These are phyloP conservation scores for Brassicogethes aeneus DNA, from an alignment of 2,888 invertebrate species.

Conservation along the genomic window DNA sequence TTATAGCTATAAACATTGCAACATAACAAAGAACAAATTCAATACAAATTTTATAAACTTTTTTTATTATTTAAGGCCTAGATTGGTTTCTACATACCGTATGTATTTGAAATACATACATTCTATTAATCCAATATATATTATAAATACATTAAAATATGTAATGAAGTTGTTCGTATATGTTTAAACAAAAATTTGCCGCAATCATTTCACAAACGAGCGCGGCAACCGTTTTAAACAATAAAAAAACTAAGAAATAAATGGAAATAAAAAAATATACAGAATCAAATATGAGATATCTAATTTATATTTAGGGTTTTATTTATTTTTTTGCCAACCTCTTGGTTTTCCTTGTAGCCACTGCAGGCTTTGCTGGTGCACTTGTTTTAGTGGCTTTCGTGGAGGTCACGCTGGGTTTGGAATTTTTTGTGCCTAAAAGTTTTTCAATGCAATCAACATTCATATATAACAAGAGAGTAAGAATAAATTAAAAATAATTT, in stretches of 20 bases:
- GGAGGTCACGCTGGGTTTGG: conserved; percentile 13
- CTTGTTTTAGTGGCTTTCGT: conserved; percentile 15
- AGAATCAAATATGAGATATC: conserved; percentile 15
- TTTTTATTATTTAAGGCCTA: conserved; percentile 11
- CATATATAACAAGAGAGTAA: too few species aligned
- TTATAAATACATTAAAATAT: neutral
- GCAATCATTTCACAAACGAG: neutral
- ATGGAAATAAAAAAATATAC: conserved; percentile 24
- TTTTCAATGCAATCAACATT: too few species aligned
- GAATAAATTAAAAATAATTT: too few species aligned
- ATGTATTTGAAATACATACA: conserved; percentile 9
- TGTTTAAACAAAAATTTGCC: conserved; percentile 6
- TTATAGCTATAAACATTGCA: conserved; percentile 24
- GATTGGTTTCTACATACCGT: conserved; percentile 10
- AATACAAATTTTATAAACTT: conserved; percentile 6
- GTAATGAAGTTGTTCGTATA: neutral
- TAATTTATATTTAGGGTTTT: conserved; percentile 5
- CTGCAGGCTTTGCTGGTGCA: conserved; percentile 7
- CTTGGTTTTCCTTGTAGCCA: conserved; percentile 16
- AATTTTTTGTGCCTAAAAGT: conserved; percentile 13
- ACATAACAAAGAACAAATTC: conserved; percentile 16
- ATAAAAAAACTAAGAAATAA: conserved; percentile 4
- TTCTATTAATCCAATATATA: conserved; percentile 7
- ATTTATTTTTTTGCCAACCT: conserved; percentile 21
- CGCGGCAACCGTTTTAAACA: neutral